These are phyloP conservation scores for Physocephala rufipes DNA, from an alignment of 2,888 invertebrate species.

Conservation along the genomic window DNA sequence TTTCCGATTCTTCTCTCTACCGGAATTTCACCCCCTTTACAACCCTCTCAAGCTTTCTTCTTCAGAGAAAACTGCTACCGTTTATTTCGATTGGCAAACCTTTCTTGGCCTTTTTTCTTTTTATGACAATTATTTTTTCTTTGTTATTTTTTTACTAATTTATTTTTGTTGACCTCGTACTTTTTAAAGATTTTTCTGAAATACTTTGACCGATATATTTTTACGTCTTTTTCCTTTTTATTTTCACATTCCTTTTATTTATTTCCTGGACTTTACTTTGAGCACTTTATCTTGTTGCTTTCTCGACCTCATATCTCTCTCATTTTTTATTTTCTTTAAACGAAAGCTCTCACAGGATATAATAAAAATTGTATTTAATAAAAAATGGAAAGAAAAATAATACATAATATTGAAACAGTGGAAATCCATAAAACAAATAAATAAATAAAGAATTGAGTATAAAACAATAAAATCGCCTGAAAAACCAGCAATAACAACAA, in stretches of 20 bases:
- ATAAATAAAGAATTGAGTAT: neutral
- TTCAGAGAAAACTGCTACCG: too few species aligned
- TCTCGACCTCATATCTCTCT: too few species aligned
- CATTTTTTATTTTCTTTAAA: too few species aligned
- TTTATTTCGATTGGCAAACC: too few species aligned
- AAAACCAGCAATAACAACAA: conserved; percentile 35
- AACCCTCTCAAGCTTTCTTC: neutral
- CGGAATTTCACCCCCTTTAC: neutral
- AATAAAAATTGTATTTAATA: conserved; percentile 4
- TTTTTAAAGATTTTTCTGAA: conserved; percentile 1
- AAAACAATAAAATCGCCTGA: neutral
- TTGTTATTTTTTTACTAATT: neutral
- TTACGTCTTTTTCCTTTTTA: neutral
- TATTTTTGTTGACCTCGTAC: neutral
- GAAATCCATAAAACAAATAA: neutral
- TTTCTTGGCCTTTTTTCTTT: conserved; percentile 6
- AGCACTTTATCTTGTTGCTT: too few species aligned
- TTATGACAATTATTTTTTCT: too few species aligned
- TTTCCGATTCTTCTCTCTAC: too few species aligned
- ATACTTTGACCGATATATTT: neutral
- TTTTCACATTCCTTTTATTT: too few species aligned
- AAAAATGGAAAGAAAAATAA: conserved; percentile 21
- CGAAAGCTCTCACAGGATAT: conserved; percentile 40
- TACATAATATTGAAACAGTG: neutral
- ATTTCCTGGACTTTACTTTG: too few species aligned